Base-by-base conservation (phyloP, 2,113 vertebrate genomes). In the Atractosteus spatula region DNA sequence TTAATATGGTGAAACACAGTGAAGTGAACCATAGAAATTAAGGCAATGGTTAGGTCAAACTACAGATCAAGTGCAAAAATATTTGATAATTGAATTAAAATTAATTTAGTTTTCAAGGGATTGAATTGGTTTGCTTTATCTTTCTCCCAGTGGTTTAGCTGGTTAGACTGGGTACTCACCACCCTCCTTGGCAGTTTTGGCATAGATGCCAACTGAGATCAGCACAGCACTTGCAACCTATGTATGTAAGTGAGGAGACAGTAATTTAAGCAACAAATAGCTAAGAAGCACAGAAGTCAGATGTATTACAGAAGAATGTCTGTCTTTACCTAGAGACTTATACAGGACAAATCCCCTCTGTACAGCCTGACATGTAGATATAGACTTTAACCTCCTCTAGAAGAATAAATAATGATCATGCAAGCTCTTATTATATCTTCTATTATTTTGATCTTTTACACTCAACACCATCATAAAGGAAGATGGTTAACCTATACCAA, bases 101-200 rank as follows among this genome's bases (percentile, higher is more conserved):
- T 41, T 3, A 7, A 41, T 41, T 57, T 17, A n/a, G 51, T 13
- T 29, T 17, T 55, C 7, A 5, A 16, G 29, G 41, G 41, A 13
- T 13, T 13, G 11, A 13, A 47, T 62, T 4, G n/a, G 10, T 3
- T n/a, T 55, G 51, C 13, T 12, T 17, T 56, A 41, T 66, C 17
- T 29, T 29, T 29, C 17, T 29, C 17, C 17, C 17, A 29, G 17
- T 29, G 17, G 0, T 29, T 29, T 29, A 29, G 17, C 17, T 29
- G 17, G 17, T 29, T 29, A 29, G 17, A 29, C 17, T 29, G 17
- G 17, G 62, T 61, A 66, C 55, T 61, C 59, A 84, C 92, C 90
- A 81, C 90, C 93, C 78, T 91, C 91, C 68, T 92, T 93, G 67
- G 91, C 89, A 7, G 91, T 63, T 83, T 93, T 93, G 55, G 92